phyloP scores from a whole-genome alignment of 2,888 invertebrate species.

The Saturnia japonica region DNA sequence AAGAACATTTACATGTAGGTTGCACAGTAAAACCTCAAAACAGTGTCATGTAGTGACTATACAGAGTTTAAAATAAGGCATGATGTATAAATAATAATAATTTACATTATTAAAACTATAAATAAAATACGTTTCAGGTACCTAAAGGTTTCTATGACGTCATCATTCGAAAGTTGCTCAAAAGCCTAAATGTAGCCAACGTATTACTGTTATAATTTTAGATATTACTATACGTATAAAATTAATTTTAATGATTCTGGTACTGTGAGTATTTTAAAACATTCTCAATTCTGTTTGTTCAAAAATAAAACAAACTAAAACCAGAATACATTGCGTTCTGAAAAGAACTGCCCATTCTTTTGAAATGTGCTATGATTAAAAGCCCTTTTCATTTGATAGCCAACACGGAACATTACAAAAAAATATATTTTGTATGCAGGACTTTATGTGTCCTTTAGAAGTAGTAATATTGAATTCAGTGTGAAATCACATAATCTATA shows the following conservation, averaged over 20 bases:
- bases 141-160: background rate
- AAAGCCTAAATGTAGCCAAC: background rate
- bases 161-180: slow-evolving; percentile 2
- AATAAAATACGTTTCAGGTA: background rate
- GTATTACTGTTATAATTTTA: background rate
- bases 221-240: background rate
- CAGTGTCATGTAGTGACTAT: background rate
- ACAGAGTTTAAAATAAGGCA: background rate
- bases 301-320: background rate
- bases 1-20: too few relatives aligned
- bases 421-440: too few relatives aligned
- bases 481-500: too few relatives aligned
- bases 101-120: background rate
- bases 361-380: too few relatives aligned
- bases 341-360: too few relatives aligned
- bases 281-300: background rate
- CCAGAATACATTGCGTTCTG: too few relatives aligned
- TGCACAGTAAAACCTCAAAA: too few relatives aligned
- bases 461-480: too few relatives aligned
- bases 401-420: too few relatives aligned
- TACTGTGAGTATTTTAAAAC: background rate
- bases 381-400: too few relatives aligned
- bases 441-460: too few relatives aligned
- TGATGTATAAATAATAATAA: background rate
- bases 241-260: background rate